Percentiles rank a stretch among this genome's conserved stretches.
Evolutionary conservation across 2,888 invertebrate genomes (phyloP).

Genomic region (Apodemia zela): DNA sequence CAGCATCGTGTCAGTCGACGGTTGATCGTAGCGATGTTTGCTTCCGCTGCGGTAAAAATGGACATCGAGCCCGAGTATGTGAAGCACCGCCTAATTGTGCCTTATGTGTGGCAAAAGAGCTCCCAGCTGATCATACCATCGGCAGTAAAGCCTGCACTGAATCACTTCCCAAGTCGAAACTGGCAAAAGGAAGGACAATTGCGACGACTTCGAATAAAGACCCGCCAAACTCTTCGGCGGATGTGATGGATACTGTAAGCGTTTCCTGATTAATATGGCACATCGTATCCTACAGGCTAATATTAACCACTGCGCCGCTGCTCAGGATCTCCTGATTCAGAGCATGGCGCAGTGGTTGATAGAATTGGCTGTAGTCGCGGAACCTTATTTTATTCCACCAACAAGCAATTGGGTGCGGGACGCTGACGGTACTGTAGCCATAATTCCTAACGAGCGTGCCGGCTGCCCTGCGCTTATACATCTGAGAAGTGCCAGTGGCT

Average conservation of each 20-base stretch:
- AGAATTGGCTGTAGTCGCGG: too few species aligned
- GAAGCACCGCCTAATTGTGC: constrained; percentile 25
- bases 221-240: not conserved
- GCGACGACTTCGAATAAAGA: not conserved
- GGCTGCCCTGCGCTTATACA: too few species aligned
- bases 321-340: too few species aligned
- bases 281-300: not conserved
- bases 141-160: constrained; percentile 20
- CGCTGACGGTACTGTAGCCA: too few species aligned
- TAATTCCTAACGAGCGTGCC: too few species aligned
- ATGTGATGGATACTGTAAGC: not conserved
- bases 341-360: too few species aligned
- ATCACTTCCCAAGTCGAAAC: not conserved
- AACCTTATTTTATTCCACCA: too few species aligned
- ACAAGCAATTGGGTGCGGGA: too few species aligned
- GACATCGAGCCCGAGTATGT: constrained; percentile 27
- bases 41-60: constrained; percentile 27
- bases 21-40: constrained; percentile 21
- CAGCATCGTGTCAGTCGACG: constrained; percentile 22
- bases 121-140: constrained; percentile 23
- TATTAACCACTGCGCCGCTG: too few species aligned
- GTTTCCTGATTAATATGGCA: not conserved
- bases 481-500: too few species aligned
- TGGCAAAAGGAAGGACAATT: not conserved
- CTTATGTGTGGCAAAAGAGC: constrained; percentile 22